These are phyloP conservation scores for Siniperca scherzeri DNA, from an alignment of 2,797 vertebrate species.

Conservation along the genomic window DNA sequence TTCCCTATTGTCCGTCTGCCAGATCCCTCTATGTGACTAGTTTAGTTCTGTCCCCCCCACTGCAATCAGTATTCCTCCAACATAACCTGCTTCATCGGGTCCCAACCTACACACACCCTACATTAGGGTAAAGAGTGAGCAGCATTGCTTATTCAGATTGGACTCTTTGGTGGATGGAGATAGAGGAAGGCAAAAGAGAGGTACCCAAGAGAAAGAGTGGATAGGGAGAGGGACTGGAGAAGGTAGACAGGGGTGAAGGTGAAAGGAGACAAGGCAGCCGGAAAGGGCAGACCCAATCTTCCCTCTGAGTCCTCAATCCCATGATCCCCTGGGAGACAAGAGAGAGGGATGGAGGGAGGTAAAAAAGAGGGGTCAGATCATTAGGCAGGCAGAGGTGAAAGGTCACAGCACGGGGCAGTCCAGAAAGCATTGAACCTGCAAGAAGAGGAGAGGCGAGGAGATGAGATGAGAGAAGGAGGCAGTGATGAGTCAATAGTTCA, in stretches of 20 bases:
- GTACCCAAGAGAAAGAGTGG: constrained; percentile 30
- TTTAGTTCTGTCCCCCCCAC: constrained; percentile 38
- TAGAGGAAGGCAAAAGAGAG: constrained; percentile 25
- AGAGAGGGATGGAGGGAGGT: constrained; percentile 38
- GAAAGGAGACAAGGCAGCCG: constrained; percentile 63
- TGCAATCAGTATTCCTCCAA: constrained; percentile 73
- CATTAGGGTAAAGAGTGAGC: constrained; percentile 59
- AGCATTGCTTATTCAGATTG: constrained; percentile 60
- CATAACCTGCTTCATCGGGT: constrained; percentile 48
- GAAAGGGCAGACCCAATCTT: constrained; percentile 37
- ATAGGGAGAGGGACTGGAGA: not conserved
- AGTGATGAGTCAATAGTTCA: constrained; percentile 46
- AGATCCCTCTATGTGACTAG: constrained; percentile 54
- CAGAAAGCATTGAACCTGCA: constrained; percentile 31
- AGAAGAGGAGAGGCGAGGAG: constrained; percentile 1
- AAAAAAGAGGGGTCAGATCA: constrained; percentile 67
- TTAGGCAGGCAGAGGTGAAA: constrained; percentile 70
- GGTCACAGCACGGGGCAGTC: constrained; percentile 39
- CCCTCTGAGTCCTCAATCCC: constrained; percentile 50
- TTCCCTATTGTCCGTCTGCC: constrained; percentile 58
- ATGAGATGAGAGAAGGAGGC: constrained; percentile 7
- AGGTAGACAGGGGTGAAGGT: constrained; percentile 70
- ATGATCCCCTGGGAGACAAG: constrained; percentile 60
- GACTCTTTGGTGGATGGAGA: constrained; percentile 37
- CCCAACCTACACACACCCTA: constrained; percentile 44